Evolutionary conservation across 2,797 vertebrate genomes (phyloP), one percentile per base, ranked within the genome.

Genomic region (Peromyscus aztecus): DNA sequence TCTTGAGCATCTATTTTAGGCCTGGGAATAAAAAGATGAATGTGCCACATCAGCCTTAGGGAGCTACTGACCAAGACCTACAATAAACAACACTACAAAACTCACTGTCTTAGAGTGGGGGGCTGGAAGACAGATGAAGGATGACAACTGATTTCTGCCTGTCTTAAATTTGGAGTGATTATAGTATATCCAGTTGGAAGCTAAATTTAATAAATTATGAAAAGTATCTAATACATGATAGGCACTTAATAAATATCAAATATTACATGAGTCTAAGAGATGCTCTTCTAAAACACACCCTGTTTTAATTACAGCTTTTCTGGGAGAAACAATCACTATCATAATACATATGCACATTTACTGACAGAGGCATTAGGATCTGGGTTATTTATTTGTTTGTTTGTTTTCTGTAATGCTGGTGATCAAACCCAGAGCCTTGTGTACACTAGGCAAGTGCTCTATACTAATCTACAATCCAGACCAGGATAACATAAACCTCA

Each of bases 301-400:
- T 89, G 34, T 29, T 94, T 85, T 96, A 97, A 43, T 75, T 87
- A 43, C 2, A 85, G 24, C 16, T 96, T 95, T 95, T 76, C 57
- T 90, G 59, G 29, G 59, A 49, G 65, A 75, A 92, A 73, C 63
- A 49, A 43, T 65, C 82, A 75, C 73, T 69, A 27, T 69, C 14
- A 5, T 67, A 86, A 37, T 78, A 49, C 3, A 43, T 34, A 83
- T 4, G 75, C 0, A 75, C 14, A 40, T 31, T 29, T 73, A 31
- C 43, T 76, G 24, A 37, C n/a, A 93, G 34, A 52, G 11, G 29
- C 1, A 65, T 78, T 71, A 7, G 43, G 59, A 73, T 59, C 85
- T 91, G 43, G 4, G 31, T 17, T 21, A 7, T 46, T 49, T n/a
- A 17, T 69, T 34, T n/a, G 31, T 37, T 37, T 71, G n/a, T 55